Conservation (phyloP, 2,113 vertebrate genomes). For the Neomonachus schauinslandi region DNA sequence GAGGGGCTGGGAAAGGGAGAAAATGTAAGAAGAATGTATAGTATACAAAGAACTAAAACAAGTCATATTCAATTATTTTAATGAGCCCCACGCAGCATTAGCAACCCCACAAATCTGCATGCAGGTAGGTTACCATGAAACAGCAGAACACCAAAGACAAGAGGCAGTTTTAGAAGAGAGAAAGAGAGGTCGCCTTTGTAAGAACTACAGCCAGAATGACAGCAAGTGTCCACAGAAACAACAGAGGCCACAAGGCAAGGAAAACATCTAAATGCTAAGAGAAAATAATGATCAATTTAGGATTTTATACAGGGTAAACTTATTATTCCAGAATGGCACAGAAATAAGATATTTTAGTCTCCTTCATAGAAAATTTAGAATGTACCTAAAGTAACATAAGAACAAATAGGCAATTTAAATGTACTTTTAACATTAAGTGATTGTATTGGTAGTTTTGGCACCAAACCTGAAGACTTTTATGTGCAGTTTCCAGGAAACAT, state of each 20-base stretch:
- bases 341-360: background rate
- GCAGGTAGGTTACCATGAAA: background rate
- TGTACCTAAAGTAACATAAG: background rate
- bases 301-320: background rate
- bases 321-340: background rate
- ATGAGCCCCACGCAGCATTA: background rate
- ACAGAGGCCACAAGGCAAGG: too few relatives aligned
- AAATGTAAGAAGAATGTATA: background rate
- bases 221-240: background rate
- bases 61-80: background rate
- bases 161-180: background rate
- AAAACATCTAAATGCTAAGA: background rate
- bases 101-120: background rate
- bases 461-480: background rate
- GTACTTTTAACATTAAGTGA: background rate
- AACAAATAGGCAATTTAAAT: background rate
- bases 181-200: too few relatives aligned
- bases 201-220: background rate
- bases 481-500: background rate
- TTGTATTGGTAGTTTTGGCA: background rate
- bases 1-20: background rate
- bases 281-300: background rate
- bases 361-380: background rate
- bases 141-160: background rate
- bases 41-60: background rate